Conservation (phyloP, 2,888 invertebrate genomes). For the Helleia helle region DNA sequence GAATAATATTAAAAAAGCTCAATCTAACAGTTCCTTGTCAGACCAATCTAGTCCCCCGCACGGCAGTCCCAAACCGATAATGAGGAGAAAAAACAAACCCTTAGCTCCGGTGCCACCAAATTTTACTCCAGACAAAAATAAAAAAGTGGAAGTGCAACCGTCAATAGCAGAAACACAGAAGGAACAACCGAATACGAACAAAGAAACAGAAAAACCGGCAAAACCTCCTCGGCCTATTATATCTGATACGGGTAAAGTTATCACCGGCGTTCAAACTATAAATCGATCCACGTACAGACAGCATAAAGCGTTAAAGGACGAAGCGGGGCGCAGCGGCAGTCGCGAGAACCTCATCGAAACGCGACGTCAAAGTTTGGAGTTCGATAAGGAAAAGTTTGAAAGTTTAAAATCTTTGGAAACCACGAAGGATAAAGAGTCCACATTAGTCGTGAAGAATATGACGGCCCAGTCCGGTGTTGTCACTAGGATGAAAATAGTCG, state of each 20-base stretch:
- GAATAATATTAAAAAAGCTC: conserved; percentile 72
- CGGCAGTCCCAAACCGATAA: conserved; percentile 82
- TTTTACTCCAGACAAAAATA: conserved; percentile 66
- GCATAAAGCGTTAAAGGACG: conserved; percentile 62
- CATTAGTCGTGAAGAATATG: conserved; percentile 47
- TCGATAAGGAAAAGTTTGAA: conserved; percentile 65
- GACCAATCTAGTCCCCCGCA: conserved; percentile 80
- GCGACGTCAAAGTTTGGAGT: conserved; percentile 71
- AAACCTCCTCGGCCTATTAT: conserved; percentile 77
- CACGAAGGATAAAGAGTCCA: conserved; percentile 31
- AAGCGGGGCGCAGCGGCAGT: conserved; percentile 48
- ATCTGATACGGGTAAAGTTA: conserved; percentile 61
- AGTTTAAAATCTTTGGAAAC: conserved; percentile 29
- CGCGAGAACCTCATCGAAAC: conserved; percentile 55
- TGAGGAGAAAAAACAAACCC: conserved; percentile 83
- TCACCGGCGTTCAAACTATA: conserved; percentile 74
- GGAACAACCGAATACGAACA: conserved; percentile 33
- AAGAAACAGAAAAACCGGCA: conserved; percentile 69
- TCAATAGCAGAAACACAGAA: conserved; percentile 26
- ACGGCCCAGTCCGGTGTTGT: conserved; percentile 61
- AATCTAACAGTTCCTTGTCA: conserved; percentile 79
- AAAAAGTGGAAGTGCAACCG: conserved; percentile 38
- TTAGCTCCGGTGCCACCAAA: conserved; percentile 80
- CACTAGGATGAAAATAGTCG: conserved; percentile 53
- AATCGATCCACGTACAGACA: conserved; percentile 74